These are phyloP conservation scores for Gambelia wislizenii DNA, from an alignment of 2,797 vertebrate species.

Conservation along the genomic window DNA sequence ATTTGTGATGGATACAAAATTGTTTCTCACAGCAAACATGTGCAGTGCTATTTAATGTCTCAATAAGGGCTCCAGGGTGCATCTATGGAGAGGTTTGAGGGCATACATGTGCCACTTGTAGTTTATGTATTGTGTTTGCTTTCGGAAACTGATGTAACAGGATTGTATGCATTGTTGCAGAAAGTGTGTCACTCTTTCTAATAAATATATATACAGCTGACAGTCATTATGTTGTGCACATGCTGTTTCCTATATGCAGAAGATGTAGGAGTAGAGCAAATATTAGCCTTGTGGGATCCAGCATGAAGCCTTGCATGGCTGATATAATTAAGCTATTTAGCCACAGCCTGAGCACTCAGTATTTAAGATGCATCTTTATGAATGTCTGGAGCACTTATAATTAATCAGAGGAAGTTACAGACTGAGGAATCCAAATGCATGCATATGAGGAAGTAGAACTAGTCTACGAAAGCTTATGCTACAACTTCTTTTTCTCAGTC, in stretches of 20 bases:
- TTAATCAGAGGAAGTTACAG: slow-evolving; percentile 1
- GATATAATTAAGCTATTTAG: not conserved
- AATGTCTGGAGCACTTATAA: not conserved
- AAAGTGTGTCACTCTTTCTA: not conserved
- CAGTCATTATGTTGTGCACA: not conserved
- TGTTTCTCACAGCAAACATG: no score
- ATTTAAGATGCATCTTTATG: not conserved
- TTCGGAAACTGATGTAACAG: not conserved
- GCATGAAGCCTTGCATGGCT: no score
- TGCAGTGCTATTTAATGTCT: no score
- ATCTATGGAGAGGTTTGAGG: not conserved
- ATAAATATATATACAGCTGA: not conserved
- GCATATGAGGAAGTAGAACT: no score
- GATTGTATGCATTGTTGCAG: not conserved
- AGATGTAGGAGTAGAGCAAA: not conserved
- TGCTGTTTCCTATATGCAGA: not conserved
- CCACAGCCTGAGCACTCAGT: not conserved
- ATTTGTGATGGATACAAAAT: no score
- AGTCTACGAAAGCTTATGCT: no score
- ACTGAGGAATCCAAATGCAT: not conserved
- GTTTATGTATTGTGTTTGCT: not conserved
- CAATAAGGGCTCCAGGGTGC: no score
- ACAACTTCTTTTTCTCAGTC: no score
- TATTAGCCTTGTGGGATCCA: not conserved
- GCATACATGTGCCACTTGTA: no score